Evolutionary conservation across 2,113 vertebrate species (phyloP), one percentile per base, ranked within the genome.

Genomic region (Hypocryptadius cinnamomeus): DNA sequence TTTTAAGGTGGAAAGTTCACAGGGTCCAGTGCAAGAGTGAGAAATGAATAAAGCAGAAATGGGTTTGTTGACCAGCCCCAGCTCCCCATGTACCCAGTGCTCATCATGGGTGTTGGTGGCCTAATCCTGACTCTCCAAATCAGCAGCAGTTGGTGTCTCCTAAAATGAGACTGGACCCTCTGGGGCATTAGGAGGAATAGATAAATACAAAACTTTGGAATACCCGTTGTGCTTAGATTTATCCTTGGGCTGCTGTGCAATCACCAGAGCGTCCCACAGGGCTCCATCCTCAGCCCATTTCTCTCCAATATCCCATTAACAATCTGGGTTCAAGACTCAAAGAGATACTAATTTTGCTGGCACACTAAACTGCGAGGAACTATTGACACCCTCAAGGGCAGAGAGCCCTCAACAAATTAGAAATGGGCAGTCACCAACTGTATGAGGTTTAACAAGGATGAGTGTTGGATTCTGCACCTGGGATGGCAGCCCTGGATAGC

Each of bases 11-110:
- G 59, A 59, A 82, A 88, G 89, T 90, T 94, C 60, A 74, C 90
- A 80, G 95, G 95, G 96, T 97, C 96, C 95, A 94, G 95, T 87
- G 79, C 72, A 86, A 94, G 92, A 94, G 68, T 5, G 2, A 91
- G 90, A 88, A 72, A 48, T 40, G 40, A 95, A 48, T 40, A 71
- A 91, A 92, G 68, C 71, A 89, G 79, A 87, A 91, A 84, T 81
- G 87, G 89, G 54, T 79, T 95, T 85, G 89, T 73, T 95, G 87
- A 68, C 88, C 95, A 40, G 19, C 81, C 72, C 22, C 39, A 93
- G 89, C 76, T 91, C 94, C 60, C 33, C 57, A 21, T 1, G 3
- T 21, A 21, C 31, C 50, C 27, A 33, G 0, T 10, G 63, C 30
- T 77, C 56, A 9, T 10, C 0, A 0, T 27, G 51, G 21, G 30